Base-by-base conservation (phyloP, 2,888 invertebrate species). In the Drosophila cognata region DNA sequence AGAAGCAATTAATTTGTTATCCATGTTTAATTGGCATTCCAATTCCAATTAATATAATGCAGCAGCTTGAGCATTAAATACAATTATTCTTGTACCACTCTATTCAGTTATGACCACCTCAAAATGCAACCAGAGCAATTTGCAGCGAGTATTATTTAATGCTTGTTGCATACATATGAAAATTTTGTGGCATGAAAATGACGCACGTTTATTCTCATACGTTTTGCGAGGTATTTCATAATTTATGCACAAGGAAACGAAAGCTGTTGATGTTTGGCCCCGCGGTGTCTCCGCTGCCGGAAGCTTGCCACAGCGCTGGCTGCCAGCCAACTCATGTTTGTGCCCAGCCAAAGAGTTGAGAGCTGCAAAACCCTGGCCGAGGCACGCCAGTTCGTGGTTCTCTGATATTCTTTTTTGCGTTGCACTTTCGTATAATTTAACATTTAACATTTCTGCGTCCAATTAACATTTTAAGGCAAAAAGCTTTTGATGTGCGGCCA, bases 391-490 rank as follows among this genome's bases (percentile, higher is more conserved):
- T 11, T 33, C 53, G 52, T 64, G 50, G 46, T 61, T 48, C 56
- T 61, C 60, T 48, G 56, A 67, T 66, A 52, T 79, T 68, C 59
- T 52, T 58, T 73, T 63, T 59, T 31, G n/a, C 41, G 7, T 64
- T 43, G 38, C 48, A 61, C 59, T 74, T 70, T 82, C 68, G 71
- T 79, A 69, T 77, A 79, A 77, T 84, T 84, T 79, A 46, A 25
- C 46, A 46, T 46, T 46, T 79, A 81, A 81, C 82, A 84, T 83
- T 85, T 80, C 74, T 80, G 74, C 75, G 69, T 85, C 83, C 85
- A 85, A 85, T 84, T 85, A 84, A 84, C 78, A 78, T 81, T 82
- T 83, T 77, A 74, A 81, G 81, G 79, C 62, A 73, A 77, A 73
- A 78, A 76, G 74, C 76, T 82, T 71, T 71, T 55, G 51, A 35